phyloP scores from a whole-genome alignment of 1,140 invertebrate genomes.

The Hydropsyche tenuis region DNA sequence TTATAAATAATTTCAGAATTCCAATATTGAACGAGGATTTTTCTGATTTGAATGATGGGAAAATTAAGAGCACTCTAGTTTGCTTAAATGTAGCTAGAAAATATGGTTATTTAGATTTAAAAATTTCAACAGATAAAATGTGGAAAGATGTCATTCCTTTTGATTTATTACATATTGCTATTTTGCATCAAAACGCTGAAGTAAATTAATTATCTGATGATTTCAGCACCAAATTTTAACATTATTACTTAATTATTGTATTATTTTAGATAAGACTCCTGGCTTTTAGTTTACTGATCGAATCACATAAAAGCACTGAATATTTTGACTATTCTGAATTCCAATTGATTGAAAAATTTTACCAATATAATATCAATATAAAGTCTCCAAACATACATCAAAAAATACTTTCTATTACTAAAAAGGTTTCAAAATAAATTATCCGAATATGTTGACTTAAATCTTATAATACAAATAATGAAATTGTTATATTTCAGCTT shows the following conservation, averaged over 20 bases:
- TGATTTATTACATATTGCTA: conserved; percentile 52
- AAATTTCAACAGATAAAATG: conserved; percentile 1
- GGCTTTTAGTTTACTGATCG: conserved; percentile 73
- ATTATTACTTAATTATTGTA: conserved; percentile 26
- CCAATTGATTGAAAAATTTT: conserved; percentile 69
- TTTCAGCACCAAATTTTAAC: conserved; percentile 5
- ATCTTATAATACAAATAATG: neutral
- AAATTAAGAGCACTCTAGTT: conserved; percentile 56
- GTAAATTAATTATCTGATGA: conserved; percentile 45
- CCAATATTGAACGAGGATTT: conserved; percentile 16
- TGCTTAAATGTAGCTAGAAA: conserved; percentile 54
- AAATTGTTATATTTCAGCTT: conserved; percentile 23
- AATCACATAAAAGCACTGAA: conserved; percentile 78
- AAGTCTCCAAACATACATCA: conserved; percentile 71
- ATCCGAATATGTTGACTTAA: too few relatives aligned
- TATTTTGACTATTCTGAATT: conserved; percentile 69
- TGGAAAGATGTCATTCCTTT: conserved; percentile 55
- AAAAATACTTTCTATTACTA: conserved; percentile 66
- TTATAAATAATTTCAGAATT: conserved; percentile 35
- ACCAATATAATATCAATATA: conserved; percentile 74
- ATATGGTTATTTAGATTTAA: conserved; percentile 48
- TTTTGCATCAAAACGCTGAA: conserved; percentile 54
- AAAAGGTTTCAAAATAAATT: conserved; percentile 63
- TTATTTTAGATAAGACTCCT: conserved; percentile 59
- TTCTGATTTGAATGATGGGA: conserved; percentile 37